These are phyloP conservation scores for Gambusia affinis DNA, from an alignment of 2,113 vertebrate species.

Conservation along the genomic window DNA sequence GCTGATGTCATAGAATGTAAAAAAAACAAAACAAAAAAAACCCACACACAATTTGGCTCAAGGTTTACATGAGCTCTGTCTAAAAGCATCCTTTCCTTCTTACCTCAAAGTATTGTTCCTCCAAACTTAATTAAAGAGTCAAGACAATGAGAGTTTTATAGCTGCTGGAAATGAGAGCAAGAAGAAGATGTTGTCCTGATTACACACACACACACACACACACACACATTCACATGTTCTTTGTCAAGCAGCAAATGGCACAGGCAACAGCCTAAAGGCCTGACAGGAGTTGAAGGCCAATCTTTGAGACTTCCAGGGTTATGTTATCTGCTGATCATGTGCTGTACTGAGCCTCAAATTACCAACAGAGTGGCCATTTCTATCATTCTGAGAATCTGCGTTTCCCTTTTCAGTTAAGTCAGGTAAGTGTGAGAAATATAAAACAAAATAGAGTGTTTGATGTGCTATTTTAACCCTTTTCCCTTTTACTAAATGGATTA, in stretches of 20 bases:
- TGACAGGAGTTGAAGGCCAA: constrained; percentile 38
- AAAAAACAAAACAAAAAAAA: constrained; percentile 15
- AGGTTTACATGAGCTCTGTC: constrained; percentile 21
- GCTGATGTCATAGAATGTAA: constrained; percentile 50
- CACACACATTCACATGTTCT: constrained; percentile 41
- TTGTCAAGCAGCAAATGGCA: constrained; percentile 16
- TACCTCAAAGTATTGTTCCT: neutral
- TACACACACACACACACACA: constrained; percentile 56
- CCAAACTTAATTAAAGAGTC: constrained; percentile 60
- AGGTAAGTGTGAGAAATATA: neutral
- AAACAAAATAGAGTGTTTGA: neutral
- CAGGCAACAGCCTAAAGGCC: constrained; percentile 33
- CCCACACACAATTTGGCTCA: constrained; percentile 25
- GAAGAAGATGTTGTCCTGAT: constrained; percentile 78
- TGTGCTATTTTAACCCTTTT: constrained; percentile 21
- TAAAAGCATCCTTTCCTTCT: constrained; percentile 24
- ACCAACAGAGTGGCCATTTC: constrained; percentile 13
- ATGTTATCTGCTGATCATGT: constrained; percentile 51
- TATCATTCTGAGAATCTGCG: neutral
- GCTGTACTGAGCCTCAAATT: constrained; percentile 4
- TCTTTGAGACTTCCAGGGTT: constrained; percentile 18
- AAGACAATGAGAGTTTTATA: constrained; percentile 73
- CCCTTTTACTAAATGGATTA: constrained; percentile 29
- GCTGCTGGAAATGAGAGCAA: constrained; percentile 61
- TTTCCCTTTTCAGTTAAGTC: neutral